These are phyloP conservation scores for Clostera curtula DNA, from an alignment of 2,888 invertebrate species.

Conservation along the genomic window DNA sequence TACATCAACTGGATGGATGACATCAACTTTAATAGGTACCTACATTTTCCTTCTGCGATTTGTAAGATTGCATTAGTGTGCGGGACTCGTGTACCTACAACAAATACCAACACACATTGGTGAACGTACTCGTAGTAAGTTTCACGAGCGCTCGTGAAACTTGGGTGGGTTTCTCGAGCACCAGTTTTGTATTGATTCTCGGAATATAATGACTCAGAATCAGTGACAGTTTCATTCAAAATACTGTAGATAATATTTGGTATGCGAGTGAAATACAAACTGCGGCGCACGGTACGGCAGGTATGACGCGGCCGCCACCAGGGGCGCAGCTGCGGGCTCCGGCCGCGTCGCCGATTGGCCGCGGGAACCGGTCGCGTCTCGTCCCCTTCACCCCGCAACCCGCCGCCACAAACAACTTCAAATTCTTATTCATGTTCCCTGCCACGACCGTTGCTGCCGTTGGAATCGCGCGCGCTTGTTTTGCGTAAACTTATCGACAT, in stretches of 20 bases:
- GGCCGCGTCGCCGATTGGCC: slow-evolving; percentile 58
- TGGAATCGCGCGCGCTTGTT: slow-evolving; percentile 52
- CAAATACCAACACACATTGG: slow-evolving; percentile 29
- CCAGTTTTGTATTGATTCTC: slow-evolving; percentile 27
- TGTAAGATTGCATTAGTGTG: slow-evolving; percentile 14
- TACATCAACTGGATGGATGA: slow-evolving; percentile 26
- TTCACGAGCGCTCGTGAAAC: slow-evolving; percentile 20
- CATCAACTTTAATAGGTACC: slow-evolving; percentile 26
- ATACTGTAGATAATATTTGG: slow-evolving; percentile 48
- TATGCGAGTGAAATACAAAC: slow-evolving; percentile 50
- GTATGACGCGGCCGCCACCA: slow-evolving; percentile 54
- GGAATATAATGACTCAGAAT: slow-evolving; percentile 45
- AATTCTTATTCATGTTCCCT: slow-evolving; percentile 71
- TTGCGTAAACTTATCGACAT: slow-evolving; percentile 73
- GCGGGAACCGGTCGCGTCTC: slow-evolving; percentile 57
- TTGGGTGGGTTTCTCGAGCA: slow-evolving; percentile 14
- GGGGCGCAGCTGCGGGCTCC: slow-evolving; percentile 59
- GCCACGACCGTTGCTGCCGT: slow-evolving; percentile 68
- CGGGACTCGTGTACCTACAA: slow-evolving; percentile 17
- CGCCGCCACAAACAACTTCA: slow-evolving; percentile 58
- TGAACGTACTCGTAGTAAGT: slow-evolving; percentile 17
- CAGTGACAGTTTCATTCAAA: slow-evolving; percentile 55
- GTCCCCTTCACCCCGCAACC: slow-evolving; percentile 33
- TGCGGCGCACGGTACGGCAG: slow-evolving; percentile 44
- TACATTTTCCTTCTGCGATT: slow-evolving; percentile 5